A percentile compares a stretch with the other conserved stretches of the same genome.
phyloP scores from a whole-genome alignment of 2,888 invertebrate genomes.

The Drosophila sordidula region DNA sequence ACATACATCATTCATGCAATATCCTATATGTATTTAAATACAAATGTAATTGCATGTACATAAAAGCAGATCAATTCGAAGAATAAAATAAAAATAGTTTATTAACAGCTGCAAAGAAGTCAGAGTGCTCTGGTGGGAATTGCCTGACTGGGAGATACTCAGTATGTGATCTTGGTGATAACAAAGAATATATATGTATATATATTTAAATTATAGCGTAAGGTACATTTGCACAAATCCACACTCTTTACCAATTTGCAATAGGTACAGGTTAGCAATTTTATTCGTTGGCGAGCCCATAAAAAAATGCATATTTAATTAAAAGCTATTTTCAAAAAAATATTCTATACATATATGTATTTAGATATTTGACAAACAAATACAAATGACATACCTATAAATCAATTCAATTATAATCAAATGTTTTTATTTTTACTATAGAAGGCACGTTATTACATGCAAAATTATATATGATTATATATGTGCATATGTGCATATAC shows the following conservation, averaged over 20 bases:
- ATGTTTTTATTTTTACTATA: not conserved
- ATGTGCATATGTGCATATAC: not conserved
- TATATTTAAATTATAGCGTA: no score
- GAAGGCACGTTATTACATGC: not conserved
- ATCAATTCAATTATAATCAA: not conserved
- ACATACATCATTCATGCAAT: slow-evolving; percentile 1
- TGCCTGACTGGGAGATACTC: not conserved
- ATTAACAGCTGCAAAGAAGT: not conserved
- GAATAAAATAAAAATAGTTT: not conserved
- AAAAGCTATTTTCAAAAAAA: not conserved
- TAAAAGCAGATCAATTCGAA: not conserved
- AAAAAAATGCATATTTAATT: not conserved
- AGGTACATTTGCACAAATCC: no score
- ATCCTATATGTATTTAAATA: not conserved
- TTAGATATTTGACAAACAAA: no score
- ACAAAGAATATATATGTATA: no score
- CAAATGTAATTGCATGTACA: not conserved
- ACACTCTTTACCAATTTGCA: no score
- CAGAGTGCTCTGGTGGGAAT: not conserved
- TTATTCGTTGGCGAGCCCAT: no score
- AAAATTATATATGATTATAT: not conserved
- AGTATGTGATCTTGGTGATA: no score
- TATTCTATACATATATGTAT: not conserved
- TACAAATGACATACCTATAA: not conserved
- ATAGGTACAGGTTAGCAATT: no score